Base-by-base conservation (phyloP, 2,113 vertebrate species). In the Kryptolebias marmoratus region DNA sequence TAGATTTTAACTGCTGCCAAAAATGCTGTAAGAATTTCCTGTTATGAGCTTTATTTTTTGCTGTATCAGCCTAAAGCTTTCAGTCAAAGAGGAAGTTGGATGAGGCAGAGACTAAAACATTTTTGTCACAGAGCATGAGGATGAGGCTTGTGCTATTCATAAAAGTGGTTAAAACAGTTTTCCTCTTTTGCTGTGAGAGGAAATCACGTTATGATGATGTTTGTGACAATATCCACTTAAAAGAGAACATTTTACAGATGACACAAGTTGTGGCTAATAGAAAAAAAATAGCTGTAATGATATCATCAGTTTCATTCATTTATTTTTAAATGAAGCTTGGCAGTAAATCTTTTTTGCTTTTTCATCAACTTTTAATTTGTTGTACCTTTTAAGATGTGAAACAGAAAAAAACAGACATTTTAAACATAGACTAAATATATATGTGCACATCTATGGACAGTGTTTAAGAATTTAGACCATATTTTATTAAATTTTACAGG, bases 11-110 rank as follows among this genome's bases (percentile, higher is more conserved):
- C 27, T 18, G 32, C 39, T 57, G 22, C 80, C 74, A 77, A 80
- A 90, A 75, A 75, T 75, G 78, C 11, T 12, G 11, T 4, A 8
- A 27, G 9, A 12, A 71, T 68, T 84, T 88, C 89, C 80, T 74
- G 64, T 48, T 68, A 1, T 50, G 5, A 66, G 30, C 78, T 53
- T 18, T 49, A 66, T 61, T 2, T 28, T 12, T 67, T 71, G 70
- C 77, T 49, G 56, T 27, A n/a, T 5, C 13, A 1, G 30, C 57
- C 59, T 32, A 30, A 2, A 30, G 50, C 48, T 66, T 59, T 75
- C 74, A 68, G 56, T 57, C 22, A 6, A 62, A 64, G 54, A 83
- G 84, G 82, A 89, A 86, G 71, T 63, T 9, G 27, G n/a, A 61
- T 83, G 75, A 89, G 55, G 75, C 74, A 36, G 50, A 8, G 13